Evolutionary conservation across 1,140 invertebrate genomes (phyloP).

Genomic region (Cephus cinctus): DNA sequence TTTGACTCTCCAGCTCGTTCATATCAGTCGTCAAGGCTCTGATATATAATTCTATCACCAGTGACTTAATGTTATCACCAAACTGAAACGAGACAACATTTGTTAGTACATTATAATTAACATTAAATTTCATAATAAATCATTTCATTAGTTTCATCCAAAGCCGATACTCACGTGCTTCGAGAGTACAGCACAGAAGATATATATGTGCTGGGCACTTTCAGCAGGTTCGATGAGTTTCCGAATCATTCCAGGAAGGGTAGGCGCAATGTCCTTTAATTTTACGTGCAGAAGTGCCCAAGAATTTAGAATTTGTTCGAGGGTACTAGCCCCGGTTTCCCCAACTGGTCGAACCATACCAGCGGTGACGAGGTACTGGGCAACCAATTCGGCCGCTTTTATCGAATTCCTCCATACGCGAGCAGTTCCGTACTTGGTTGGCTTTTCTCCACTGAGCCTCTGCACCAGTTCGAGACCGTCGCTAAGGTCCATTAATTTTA

Average conservation of each 20-base stretch:
- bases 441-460: conserved; percentile 50
- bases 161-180: conserved; percentile 58
- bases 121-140: too few relatives aligned
- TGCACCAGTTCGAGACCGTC: conserved; percentile 53
- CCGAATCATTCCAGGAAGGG: conserved; percentile 53
- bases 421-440: conserved; percentile 51
- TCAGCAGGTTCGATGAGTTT: conserved; percentile 60
- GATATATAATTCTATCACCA: conserved; percentile 73
- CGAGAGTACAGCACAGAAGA: conserved; percentile 58
- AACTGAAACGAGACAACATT: conserved; percentile 57
- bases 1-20: conserved; percentile 72
- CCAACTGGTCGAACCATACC: conserved; percentile 56
- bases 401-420: conserved; percentile 56
- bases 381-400: conserved; percentile 54
- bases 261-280: conserved; percentile 45
- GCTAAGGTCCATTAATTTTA: conserved; percentile 55
- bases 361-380: conserved; percentile 55
- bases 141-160: too few relatives aligned
- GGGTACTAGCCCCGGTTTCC: conserved; percentile 54
- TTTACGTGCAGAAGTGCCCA: conserved; percentile 51
- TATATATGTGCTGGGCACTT: conserved; percentile 61
- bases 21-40: conserved; percentile 72
- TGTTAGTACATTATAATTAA: conserved; percentile 5
- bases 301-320: conserved; percentile 54
- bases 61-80: conserved; percentile 61